These are phyloP conservation scores for Xestoiulus laeticollis DNA, from an alignment of 2,888 invertebrate species.

Conservation along the genomic window DNA sequence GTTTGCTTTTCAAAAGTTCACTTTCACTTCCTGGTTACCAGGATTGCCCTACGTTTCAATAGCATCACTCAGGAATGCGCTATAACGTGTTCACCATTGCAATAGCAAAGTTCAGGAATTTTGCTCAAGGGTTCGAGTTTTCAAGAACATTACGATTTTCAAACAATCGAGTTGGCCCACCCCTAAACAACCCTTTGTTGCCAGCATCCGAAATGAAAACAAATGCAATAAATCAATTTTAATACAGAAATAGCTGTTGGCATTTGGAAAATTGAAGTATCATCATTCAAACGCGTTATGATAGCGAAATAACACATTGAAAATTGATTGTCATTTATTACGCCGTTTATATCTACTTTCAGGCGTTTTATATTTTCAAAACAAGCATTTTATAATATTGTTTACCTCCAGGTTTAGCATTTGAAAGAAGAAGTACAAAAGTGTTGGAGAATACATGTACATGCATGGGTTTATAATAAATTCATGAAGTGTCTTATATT, in stretches of 20 bases:
- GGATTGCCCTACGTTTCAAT: background rate
- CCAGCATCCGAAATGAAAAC: background rate
- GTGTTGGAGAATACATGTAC: too few relatives aligned
- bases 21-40: conserved; percentile 26
- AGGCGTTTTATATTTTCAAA: background rate
- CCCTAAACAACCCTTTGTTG: background rate
- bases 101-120: background rate
- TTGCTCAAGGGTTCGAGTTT: background rate
- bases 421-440: too few relatives aligned
- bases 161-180: background rate
- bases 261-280: background rate
- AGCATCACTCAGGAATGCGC: background rate
- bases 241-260: background rate
- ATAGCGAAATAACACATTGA: background rate
- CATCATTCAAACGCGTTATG: background rate
- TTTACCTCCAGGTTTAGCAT: background rate
- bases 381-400: background rate
- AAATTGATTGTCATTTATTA: conserved; percentile 12
- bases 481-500: too few relatives aligned
- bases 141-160: conserved; percentile 26
- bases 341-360: background rate
- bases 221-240: conserved; percentile 4
- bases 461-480: too few relatives aligned
- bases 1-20: background rate
- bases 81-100: conserved; percentile 19